Evolutionary conservation across 2,797 vertebrate species (phyloP).

Genomic region (Adelosebastes latens): DNA sequence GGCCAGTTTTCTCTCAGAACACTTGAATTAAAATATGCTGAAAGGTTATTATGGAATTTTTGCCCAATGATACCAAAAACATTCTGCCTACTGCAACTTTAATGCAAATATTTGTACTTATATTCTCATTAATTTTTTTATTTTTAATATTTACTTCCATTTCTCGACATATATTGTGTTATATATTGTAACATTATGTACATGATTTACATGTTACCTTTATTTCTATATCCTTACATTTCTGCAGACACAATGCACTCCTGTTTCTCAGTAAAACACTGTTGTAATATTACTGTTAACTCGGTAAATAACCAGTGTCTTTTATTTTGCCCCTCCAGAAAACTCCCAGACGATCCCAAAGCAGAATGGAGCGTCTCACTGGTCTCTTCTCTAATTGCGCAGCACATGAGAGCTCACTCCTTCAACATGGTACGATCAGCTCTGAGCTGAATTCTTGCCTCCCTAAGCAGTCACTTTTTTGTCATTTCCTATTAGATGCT

Average conservation of each 20-base stretch:
- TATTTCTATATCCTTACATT: too few species aligned
- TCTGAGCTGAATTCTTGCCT: neutral
- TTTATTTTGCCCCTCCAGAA: slow-evolving; percentile 78
- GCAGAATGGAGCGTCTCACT: slow-evolving; percentile 87
- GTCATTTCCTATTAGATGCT: slow-evolving; percentile 37
- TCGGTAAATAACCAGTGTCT: slow-evolving; percentile 8
- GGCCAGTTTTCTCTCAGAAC: too few species aligned
- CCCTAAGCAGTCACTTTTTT: slow-evolving; percentile 30
- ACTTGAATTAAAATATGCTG: too few species aligned
- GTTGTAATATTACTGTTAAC: neutral
- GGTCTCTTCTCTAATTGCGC: slow-evolving; percentile 82
- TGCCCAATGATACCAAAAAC: too few species aligned
- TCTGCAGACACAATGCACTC: neutral
- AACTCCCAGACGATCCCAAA: slow-evolving; percentile 90
- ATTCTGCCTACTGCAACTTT: too few species aligned
- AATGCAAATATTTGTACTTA: too few species aligned
- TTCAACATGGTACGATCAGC: slow-evolving; percentile 86
- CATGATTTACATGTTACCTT: too few species aligned
- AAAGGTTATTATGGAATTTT: too few species aligned
- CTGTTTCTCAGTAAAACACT: neutral
- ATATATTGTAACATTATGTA: too few species aligned
- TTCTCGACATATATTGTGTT: too few species aligned
- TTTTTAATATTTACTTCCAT: too few species aligned
- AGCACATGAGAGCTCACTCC: slow-evolving; percentile 81
- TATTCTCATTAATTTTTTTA: too few species aligned